A percentile compares a stretch with the other conserved stretches of the same genome.
These are phyloP conservation scores for Cardiocondyla obscurior DNA, from an alignment of 1,140 invertebrate species.

Conservation along the genomic window DNA sequence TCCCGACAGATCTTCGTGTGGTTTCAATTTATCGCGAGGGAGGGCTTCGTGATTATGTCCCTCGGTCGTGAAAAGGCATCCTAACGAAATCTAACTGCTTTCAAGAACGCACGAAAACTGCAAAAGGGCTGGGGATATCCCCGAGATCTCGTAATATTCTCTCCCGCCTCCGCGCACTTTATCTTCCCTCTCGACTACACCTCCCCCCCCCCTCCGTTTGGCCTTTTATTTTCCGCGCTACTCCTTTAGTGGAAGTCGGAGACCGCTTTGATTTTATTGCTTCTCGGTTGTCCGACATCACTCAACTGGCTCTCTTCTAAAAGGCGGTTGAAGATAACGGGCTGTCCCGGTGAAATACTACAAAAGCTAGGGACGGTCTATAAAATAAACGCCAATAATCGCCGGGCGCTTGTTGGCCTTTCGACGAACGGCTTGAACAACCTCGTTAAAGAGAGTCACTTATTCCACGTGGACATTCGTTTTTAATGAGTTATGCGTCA, in stretches of 20 bases:
- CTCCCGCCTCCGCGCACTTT: conserved; percentile 45
- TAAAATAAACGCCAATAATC: conserved; percentile 44
- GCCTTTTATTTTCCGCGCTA: conserved; percentile 31
- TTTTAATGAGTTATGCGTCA: conserved; percentile 8
- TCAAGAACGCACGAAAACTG: conserved; percentile 24
- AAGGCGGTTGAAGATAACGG: conserved; percentile 55
- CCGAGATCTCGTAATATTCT: conserved; percentile 11
- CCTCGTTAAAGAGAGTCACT: conserved; percentile 15
- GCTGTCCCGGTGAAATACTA: conserved; percentile 47
- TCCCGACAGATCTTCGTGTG: neutral
- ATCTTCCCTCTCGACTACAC: conserved; percentile 20
- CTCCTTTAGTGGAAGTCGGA: conserved; percentile 36
- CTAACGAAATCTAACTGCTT: neutral
- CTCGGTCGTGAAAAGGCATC: neutral
- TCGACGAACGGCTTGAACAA: conserved; percentile 30
- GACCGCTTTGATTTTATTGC: conserved; percentile 59
- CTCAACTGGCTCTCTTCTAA: conserved; percentile 48
- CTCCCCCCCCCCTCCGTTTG: too few species aligned
- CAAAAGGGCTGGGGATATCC: conserved; percentile 2
- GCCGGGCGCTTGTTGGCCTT: neutral
- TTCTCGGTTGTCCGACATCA: conserved; percentile 54
- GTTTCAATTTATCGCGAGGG: neutral
- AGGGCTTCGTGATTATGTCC: neutral
- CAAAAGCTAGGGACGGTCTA: conserved; percentile 49
- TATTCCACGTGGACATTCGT: neutral